Base-by-base conservation (phyloP, 2,113 vertebrate genomes). In the Sciurus niger region DNA sequence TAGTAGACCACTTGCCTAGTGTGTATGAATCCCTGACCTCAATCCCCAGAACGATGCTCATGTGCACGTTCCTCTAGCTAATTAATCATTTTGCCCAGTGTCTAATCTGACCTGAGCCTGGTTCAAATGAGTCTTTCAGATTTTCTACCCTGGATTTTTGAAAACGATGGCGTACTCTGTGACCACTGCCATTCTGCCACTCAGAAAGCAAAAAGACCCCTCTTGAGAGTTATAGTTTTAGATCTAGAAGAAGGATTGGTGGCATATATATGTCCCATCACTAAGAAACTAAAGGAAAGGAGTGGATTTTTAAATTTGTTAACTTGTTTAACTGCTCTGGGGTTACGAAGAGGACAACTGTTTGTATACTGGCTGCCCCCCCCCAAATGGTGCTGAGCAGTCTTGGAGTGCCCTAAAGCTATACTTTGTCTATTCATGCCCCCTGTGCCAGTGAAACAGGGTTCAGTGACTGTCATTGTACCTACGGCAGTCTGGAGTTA, bases 351-450 rank as follows among this genome's bases (percentile, higher is more conserved):
- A 80, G 30, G 60, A 34, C 22, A 43, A 2, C 74, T 84, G 16
- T 46, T 77, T 51, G 51, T 68, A 37, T 51, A 22, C 20, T 60
- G 72, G 80, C 77, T 60, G 73, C 67, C 92, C 76, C 55, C 67
- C 92, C 76, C 55, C 30, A 72, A 65, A 67, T 74, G 60, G 80
- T 83, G 67, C 88, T 84, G 63, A 94, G 68, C 88, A 48, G 13
- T 78, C 93, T 70, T 84, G 68, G 90, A 92, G 78, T 86, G 60
- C 63, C 63, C 48, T 0, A 4, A 77, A 90, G 73, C 96, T 8
- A 0, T 58, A 77, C 95, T 97, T 97, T 97, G 98, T 98, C 95
- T 89, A 95, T 97, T 97, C 95, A 98, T 55, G 60, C 82, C 63
- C 60, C 87, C 76, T 53, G 82, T 79, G 97, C 89, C 73, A 93